Conservation (phyloP, 1,140 invertebrate species). For the Polypedilum pembai region DNA sequence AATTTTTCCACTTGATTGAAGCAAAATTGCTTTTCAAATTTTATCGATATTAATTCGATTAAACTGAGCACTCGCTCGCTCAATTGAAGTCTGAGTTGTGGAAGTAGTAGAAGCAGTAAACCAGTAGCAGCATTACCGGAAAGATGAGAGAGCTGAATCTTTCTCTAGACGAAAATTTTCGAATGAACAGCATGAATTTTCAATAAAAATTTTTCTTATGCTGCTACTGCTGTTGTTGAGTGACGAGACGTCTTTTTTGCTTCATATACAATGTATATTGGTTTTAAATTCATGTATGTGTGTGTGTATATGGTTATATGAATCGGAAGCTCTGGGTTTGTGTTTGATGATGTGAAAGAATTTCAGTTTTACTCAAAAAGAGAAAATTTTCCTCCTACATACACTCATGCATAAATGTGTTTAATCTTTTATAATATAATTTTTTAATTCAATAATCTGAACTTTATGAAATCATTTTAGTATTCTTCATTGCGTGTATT, state of each 20-base stretch:
- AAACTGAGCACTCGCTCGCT: constrained; percentile 20
- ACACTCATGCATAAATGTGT: too few species aligned
- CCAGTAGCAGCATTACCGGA: neutral
- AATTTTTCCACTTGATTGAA: constrained; percentile 19
- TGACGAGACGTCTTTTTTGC: neutral
- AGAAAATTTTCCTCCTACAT: too few species aligned
- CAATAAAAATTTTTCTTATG: neutral
- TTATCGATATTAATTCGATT: constrained; percentile 26
- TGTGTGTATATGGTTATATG: too few species aligned
- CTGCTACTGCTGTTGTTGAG: neutral
- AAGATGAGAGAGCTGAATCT: neutral
- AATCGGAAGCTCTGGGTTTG: too few species aligned
- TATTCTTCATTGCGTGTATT: too few species aligned
- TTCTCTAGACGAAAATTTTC: neutral
- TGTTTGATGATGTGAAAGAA: too few species aligned
- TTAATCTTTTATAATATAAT: too few species aligned
- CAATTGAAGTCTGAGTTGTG: neutral
- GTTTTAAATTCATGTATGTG: too few species aligned
- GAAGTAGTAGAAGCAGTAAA: neutral
- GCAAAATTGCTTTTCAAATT: neutral
- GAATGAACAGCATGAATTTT: neutral
- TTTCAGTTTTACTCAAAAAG: too few species aligned
- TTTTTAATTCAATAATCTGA: too few species aligned
- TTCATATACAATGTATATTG: too few species aligned
- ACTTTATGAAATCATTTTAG: too few species aligned